These are phyloP conservation scores for Macropodus opercularis DNA, from an alignment of 2,797 vertebrate species.

Conservation along the genomic window DNA sequence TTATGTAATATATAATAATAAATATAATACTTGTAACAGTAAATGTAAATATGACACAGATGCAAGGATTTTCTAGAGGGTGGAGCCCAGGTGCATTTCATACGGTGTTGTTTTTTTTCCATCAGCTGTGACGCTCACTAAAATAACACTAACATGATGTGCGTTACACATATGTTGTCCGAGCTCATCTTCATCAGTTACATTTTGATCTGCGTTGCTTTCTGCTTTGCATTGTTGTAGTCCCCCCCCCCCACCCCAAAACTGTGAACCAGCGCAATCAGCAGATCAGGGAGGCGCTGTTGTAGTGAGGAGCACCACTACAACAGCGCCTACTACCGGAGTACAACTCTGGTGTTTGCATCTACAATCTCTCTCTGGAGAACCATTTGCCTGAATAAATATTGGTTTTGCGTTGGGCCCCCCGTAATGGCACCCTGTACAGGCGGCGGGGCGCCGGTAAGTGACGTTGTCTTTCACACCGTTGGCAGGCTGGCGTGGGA, in stretches of 20 bases:
- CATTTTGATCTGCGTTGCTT: constrained; percentile 2
- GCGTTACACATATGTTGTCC: neutral
- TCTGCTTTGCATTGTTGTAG: constrained; percentile 3
- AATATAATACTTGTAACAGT: no score
- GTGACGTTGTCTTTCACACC: constrained; percentile 79
- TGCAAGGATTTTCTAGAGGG: no score
- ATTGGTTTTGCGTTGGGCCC: constrained; percentile 79
- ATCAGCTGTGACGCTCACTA: neutral
- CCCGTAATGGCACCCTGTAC: constrained; percentile 74
- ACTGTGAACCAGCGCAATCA: constrained; percentile 28
- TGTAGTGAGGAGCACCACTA: constrained; percentile 40
- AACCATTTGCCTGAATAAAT: constrained; percentile 81
- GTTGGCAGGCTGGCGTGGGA: constrained; percentile 79
- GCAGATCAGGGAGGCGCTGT: constrained; percentile 23
- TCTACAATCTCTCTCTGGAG: constrained; percentile 75
- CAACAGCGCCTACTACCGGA: constrained; percentile 58
- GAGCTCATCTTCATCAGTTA: constrained; percentile 6
- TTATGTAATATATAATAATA: no score
- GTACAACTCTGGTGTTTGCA: constrained; percentile 63
- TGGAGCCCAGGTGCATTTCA: no score
- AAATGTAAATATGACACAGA: no score
- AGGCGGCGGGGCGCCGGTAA: constrained; percentile 68
- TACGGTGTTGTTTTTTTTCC: neutral
- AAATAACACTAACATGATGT: neutral
- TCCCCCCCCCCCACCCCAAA: constrained; percentile 15